phyloP scores from a whole-genome alignment of 2,888 invertebrate species.

The Tipula helvola region DNA sequence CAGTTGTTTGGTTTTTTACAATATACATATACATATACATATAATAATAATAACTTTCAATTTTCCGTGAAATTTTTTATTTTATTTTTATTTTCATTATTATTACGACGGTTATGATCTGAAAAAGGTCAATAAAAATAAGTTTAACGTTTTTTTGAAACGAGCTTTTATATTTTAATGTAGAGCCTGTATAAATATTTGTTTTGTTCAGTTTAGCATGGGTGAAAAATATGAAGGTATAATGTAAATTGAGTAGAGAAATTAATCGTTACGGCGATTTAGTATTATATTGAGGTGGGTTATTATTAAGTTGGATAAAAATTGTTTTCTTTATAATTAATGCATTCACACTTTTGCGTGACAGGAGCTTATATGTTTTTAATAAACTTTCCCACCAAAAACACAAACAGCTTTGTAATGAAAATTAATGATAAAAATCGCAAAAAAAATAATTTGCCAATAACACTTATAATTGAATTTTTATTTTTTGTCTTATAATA shows the following conservation, averaged over 20 bases:
- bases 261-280: not conserved
- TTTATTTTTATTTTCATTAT: not conserved
- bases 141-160: not conserved
- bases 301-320: not conserved
- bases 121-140: not conserved
- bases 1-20: not conserved
- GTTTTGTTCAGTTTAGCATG: not conserved
- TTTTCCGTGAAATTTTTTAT: not conserved
- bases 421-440: not conserved
- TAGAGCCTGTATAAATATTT: not conserved
- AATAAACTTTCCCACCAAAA: not conserved
- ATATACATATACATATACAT: not conserved
- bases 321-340: too few species aligned
- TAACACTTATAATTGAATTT: not conserved
- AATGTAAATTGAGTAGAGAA: not conserved
- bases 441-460: not conserved
- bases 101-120: not conserved
- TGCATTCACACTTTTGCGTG: not conserved
- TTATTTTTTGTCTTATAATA: not conserved
- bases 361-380: not conserved
- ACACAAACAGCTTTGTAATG: not conserved
- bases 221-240: not conserved
- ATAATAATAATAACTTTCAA: constrained; percentile 4
- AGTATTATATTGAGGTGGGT: not conserved
- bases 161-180: not conserved